Evolutionary conservation across 1,140 invertebrate species (phyloP).

Genomic region (Vollenhovia emeryi): DNA sequence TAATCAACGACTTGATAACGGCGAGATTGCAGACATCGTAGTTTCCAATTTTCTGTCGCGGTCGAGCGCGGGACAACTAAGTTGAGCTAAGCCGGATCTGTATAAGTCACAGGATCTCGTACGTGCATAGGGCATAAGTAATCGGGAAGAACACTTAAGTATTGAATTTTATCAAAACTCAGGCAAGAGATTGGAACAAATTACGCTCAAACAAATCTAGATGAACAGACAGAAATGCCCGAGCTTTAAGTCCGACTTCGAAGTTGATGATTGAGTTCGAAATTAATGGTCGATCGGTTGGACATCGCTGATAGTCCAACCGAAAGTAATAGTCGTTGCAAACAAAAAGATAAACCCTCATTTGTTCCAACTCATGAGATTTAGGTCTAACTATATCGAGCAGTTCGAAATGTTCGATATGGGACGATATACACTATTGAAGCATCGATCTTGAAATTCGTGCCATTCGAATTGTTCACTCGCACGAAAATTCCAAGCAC

Average conservation of each 20-base stretch:
- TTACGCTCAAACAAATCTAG: not conserved
- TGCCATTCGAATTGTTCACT: not conserved
- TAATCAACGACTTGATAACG: slow-evolving; percentile 43
- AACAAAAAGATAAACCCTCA: not conserved
- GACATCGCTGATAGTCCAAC: not conserved
- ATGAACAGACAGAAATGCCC: not conserved
- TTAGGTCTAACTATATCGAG: not conserved
- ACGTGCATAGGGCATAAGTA: not conserved
- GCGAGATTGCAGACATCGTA: slow-evolving; percentile 7
- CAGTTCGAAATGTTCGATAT: not conserved
- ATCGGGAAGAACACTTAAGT: not conserved
- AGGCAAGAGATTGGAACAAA: not conserved
- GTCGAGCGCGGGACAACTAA: not conserved
- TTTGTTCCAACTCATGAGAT: not conserved
- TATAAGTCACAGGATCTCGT: not conserved
- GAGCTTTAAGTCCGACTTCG: not conserved
- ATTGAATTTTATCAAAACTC: not conserved
- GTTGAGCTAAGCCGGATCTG: not conserved
- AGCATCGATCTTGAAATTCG: not conserved
- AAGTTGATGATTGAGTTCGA: not conserved
- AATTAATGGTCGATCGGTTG: too few species aligned
- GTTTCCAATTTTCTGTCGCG: too few species aligned
- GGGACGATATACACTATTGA: not conserved
- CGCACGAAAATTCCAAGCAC: not conserved
- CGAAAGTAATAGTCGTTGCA: not conserved